A percentile compares a stretch with the other conserved stretches of the same genome.
Evolutionary conservation across 2,113 vertebrate species (phyloP).

Genomic region (Verasper variegatus): DNA sequence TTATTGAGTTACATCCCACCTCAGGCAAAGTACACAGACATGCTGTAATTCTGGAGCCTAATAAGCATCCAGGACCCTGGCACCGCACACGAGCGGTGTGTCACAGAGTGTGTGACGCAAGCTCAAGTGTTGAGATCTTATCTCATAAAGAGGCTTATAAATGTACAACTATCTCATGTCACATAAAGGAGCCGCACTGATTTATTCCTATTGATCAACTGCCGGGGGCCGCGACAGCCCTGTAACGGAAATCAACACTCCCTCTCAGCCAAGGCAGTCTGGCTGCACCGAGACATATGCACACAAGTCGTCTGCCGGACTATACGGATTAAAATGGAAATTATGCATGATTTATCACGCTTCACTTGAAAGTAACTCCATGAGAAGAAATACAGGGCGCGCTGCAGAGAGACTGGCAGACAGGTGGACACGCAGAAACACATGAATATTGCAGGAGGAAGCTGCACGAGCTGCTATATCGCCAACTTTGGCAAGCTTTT

Average conservation of each 20-base stretch:
- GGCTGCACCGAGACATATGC: slow-evolving; percentile 55
- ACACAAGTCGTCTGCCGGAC: slow-evolving; percentile 56
- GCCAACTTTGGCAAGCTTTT: slow-evolving; percentile 65
- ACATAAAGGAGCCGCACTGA: slow-evolving; percentile 80
- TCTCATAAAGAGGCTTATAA: slow-evolving; percentile 85
- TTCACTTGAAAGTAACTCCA: slow-evolving; percentile 64
- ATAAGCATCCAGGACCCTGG: slow-evolving; percentile 44
- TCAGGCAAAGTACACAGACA: slow-evolving; percentile 26
- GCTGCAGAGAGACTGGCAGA: slow-evolving; percentile 37
- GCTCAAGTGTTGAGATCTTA: slow-evolving; percentile 82
- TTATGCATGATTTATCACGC: slow-evolving; percentile 74
- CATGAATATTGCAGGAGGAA: slow-evolving; percentile 73
- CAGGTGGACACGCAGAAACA: slow-evolving; percentile 42
- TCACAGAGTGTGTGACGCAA: slow-evolving; percentile 68
- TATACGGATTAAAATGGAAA: slow-evolving; percentile 75
- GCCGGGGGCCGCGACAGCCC: slow-evolving; percentile 74
- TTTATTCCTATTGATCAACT: slow-evolving; percentile 85
- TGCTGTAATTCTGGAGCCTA: slow-evolving; percentile 44
- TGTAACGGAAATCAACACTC: slow-evolving; percentile 82
- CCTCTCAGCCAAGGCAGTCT: slow-evolving; percentile 64
- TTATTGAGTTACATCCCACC: slow-evolving; percentile 46
- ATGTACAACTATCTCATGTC: slow-evolving; percentile 82
- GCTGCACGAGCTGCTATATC: slow-evolving; percentile 40
- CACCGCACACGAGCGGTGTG: slow-evolving; percentile 50
- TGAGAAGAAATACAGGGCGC: slow-evolving; percentile 39